A percentile compares a stretch with the other conserved stretches of the same genome.
Evolutionary conservation across 2,113 vertebrate species (phyloP).

Genomic region (Heteronetta atricapilla): DNA sequence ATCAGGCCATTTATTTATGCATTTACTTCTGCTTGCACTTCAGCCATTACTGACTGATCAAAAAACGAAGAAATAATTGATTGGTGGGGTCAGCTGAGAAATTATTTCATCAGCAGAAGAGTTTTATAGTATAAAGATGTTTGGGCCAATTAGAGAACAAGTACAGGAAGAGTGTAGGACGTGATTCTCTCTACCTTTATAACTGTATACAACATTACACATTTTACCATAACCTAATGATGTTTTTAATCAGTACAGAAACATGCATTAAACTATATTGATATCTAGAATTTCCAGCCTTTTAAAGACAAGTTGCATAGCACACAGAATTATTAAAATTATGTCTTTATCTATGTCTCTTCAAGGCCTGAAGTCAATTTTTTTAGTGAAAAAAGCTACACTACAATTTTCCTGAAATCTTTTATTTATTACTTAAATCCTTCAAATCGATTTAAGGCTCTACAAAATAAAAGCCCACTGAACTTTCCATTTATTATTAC

Average conservation of each 20-base stretch:
- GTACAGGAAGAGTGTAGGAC: not conserved
- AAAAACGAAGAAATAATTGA: not conserved
- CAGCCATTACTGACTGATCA: not conserved
- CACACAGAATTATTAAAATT: not conserved
- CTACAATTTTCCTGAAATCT: not conserved
- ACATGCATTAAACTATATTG: not conserved
- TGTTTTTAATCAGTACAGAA: not conserved
- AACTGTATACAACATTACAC: not conserved
- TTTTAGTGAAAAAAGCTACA: not conserved
- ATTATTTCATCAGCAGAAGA: not conserved
- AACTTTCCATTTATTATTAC: slow-evolving; percentile 16
- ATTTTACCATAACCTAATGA: not conserved
- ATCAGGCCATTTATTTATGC: not conserved
- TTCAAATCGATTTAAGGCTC: not conserved
- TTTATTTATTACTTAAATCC: not conserved
- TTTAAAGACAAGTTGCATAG: not conserved
- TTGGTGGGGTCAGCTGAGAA: not conserved
- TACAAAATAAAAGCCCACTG: not conserved
- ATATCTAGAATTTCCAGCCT: not conserved
- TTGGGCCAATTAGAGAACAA: not conserved
- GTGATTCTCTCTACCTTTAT: not conserved
- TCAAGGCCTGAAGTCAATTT: not conserved
- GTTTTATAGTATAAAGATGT: not conserved
- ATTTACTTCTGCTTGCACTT: not conserved
- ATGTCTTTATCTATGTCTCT: not conserved